Evolutionary conservation across 2,797 vertebrate genomes (phyloP), one percentile per base, ranked within the genome.

Genomic region (Decapterus maruadsi): DNA sequence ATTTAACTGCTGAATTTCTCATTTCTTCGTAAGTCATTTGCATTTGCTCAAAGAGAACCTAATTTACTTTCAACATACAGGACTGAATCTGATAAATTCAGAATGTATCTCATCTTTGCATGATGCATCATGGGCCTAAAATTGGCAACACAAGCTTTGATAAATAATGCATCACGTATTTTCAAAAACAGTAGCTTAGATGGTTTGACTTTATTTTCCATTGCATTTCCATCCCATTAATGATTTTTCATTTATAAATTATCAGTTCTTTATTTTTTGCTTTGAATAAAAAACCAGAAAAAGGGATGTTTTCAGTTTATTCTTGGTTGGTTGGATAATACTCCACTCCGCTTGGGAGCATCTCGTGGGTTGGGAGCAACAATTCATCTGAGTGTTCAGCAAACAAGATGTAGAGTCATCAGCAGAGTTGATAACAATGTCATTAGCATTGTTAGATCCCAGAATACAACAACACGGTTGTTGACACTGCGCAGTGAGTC

Each of bases 401-500:
- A 81, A 82, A 81, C 83, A 82, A 72, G 77, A 78, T 78, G 75
- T 68, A 64, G 76, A 65, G 60, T 72, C 61, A 77, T 78, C 74
- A 68, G 2, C 72, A 34, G 61, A 66, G 69, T 84, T 86, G 80
- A 85, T 81, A 81, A 81, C 81, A 80, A 80, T 82, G 82, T 82
- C 75, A 81, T 90, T 80, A 89, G 80, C 77, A 68, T 71, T 65
- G 67, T 83, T 75, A 60, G 75, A 75, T 75, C 63, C 67, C 77
- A 81, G 80, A 77, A 81, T 64, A 75, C 53, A 83, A 62, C 72
- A 62, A 12, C 38, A 2, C 61, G 60, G 74, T 64, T 79, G 77
- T 80, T 86, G 85, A 90, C 82, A 67, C 58, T 29, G 70, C 85
- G 62, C 74, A 70, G 48, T 76, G 84, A 91, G 64, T 90, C 87